phyloP scores from a whole-genome alignment of 2,888 invertebrate species.

The Tolmerus cingulatus region DNA sequence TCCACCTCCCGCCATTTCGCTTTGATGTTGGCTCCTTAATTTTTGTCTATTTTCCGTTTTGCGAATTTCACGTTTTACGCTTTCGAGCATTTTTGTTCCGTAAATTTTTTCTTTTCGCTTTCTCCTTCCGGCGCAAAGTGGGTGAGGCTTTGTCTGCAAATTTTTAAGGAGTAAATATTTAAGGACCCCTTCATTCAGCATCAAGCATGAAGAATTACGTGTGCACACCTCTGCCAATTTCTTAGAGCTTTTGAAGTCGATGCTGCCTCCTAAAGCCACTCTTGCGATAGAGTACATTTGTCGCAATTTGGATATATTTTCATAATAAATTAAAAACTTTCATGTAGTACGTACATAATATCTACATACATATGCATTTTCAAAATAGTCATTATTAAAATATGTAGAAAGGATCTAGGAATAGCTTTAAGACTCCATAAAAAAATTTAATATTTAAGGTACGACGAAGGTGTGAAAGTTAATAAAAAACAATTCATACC shows the following conservation, averaged over 20 bases:
- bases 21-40: conserved; percentile 27
- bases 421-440: too few species aligned
- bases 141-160: neutral
- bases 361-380: too few species aligned
- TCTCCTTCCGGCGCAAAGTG: neutral
- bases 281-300: neutral
- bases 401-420: neutral
- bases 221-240: neutral
- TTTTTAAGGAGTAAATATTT: neutral
- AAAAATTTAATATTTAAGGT: too few species aligned
- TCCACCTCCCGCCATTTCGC: neutral
- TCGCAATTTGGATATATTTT: too few species aligned
- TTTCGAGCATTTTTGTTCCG: conserved; percentile 7
- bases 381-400: neutral
- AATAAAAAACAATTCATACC: too few species aligned
- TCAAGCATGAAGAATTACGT: neutral
- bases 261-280: neutral
- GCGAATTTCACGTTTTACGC: conserved; percentile 17
- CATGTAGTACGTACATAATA: too few species aligned
- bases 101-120: neutral
- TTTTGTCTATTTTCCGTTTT: conserved; percentile 31
- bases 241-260: neutral
- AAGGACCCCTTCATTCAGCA: neutral
- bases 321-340: too few species aligned
- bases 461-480: too few species aligned